These are phyloP conservation scores for Engraulis encrasicolus DNA, from an alignment of 2,113 vertebrate species.

Conservation along the genomic window DNA sequence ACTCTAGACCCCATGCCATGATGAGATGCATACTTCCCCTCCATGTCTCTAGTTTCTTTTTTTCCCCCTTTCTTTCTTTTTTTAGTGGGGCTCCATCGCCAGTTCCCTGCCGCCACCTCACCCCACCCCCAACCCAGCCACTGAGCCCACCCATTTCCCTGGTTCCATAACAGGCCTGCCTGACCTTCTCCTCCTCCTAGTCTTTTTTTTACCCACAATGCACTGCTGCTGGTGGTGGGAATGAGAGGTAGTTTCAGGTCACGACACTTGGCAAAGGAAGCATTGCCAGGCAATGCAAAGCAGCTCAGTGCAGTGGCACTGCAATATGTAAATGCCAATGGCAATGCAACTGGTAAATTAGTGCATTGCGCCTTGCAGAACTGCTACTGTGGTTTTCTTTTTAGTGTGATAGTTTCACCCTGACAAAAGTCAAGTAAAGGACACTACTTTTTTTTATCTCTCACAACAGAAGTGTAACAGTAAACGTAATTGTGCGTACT, in stretches of 20 bases:
- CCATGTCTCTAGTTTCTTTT: no score
- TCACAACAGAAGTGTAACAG: neutral
- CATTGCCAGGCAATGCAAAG: slow-evolving; percentile 20
- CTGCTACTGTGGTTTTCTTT: neutral
- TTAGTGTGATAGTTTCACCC: neutral
- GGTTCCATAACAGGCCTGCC: neutral
- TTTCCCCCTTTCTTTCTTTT: no score
- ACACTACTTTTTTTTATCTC: neutral
- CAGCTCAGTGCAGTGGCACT: neutral
- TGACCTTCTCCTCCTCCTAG: neutral
- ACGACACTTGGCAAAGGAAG: neutral
- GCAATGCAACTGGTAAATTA: no score
- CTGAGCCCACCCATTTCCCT: no score
- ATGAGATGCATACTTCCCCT: neutral
- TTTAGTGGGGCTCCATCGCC: neutral
- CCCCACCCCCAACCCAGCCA: neutral
- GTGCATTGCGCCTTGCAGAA: neutral
- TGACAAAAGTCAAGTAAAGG: neutral
- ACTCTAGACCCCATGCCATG: neutral
- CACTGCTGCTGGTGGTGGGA: no score
- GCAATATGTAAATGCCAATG: neutral
- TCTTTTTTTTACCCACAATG: no score
- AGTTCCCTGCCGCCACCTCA: neutral
- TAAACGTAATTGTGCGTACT: neutral
- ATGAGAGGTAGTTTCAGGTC: slow-evolving; percentile 1